Conservation (phyloP, 2,888 invertebrate species). For the Halocaridina rubra region DNA sequence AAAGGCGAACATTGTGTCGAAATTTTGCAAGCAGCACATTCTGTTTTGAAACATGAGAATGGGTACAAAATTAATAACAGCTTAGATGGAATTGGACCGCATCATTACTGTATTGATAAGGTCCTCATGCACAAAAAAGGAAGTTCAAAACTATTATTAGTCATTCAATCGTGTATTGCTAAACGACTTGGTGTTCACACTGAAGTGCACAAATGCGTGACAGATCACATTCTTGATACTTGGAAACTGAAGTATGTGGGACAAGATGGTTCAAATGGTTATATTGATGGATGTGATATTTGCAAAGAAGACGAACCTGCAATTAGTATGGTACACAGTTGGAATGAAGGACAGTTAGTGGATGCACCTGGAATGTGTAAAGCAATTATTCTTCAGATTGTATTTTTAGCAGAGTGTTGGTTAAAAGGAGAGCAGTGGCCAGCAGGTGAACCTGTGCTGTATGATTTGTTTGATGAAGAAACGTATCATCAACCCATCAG, state of each 20-base stretch:
- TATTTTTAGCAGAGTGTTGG: conserved; percentile 44
- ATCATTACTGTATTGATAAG: conserved; percentile 50
- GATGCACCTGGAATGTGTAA: conserved; percentile 42
- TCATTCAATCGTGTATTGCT: conserved; percentile 37
- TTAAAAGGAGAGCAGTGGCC: conserved; percentile 50
- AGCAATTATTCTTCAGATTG: conserved; percentile 39
- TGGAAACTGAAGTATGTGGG: conserved; percentile 41
- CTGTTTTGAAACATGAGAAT: conserved; percentile 21
- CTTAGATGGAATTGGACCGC: conserved; percentile 31
- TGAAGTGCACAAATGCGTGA: conserved; percentile 28
- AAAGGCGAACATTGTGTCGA: conserved; percentile 35
- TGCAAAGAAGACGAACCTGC: conserved; percentile 30
- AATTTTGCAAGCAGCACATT: conserved; percentile 38
- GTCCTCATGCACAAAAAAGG: conserved; percentile 36
- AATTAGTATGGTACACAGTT: conserved; percentile 6
- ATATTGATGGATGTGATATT: conserved; percentile 4
- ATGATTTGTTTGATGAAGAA: conserved; percentile 49
- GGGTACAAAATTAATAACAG: conserved; percentile 38
- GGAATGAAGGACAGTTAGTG: conserved; percentile 33
- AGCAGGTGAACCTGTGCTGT: conserved; percentile 51
- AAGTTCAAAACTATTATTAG: conserved; percentile 33
- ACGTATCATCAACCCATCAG: conserved; percentile 53
- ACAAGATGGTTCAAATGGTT: conserved; percentile 27
- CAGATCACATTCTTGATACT: conserved; percentile 36
- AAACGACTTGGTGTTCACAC: conserved; percentile 30